These are phyloP conservation scores for Drosophila ezoana DNA, from an alignment of 2,888 invertebrate species.

Conservation along the genomic window DNA sequence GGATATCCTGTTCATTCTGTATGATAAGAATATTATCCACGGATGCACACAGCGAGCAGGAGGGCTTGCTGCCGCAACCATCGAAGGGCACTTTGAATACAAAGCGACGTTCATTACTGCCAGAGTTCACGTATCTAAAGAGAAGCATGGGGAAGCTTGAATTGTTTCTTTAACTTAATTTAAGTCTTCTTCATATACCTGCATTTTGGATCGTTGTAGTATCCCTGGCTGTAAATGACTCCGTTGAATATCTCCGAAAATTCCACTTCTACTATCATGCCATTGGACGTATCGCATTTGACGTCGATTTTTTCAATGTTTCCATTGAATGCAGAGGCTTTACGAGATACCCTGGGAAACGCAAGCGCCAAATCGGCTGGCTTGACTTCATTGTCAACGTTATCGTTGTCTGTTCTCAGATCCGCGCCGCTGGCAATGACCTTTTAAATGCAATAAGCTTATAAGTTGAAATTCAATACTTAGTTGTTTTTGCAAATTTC, in stretches of 20 bases:
- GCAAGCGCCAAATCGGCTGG: conserved; percentile 40
- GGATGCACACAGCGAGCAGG: conserved; percentile 87
- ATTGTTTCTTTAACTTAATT: background rate
- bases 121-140: conserved; percentile 87
- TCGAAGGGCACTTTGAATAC: conserved; percentile 88
- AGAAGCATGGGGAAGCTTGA: background rate
- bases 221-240: conserved; percentile 90
- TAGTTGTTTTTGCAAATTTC: conserved; percentile 14
- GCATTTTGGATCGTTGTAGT: conserved; percentile 88
- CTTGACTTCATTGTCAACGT: conserved; percentile 42
- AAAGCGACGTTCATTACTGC: conserved; percentile 87
- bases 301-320: conserved; percentile 88
- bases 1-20: conserved; percentile 89
- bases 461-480: conserved; percentile 26
- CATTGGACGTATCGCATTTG: conserved; percentile 86
- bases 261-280: conserved; percentile 88
- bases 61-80: conserved; percentile 88
- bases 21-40: conserved; percentile 89
- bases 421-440: conserved; percentile 52
- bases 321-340: conserved; percentile 57
- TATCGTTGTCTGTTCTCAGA: conserved; percentile 25
- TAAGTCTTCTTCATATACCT: conserved; percentile 66
- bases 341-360: conserved; percentile 47
- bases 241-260: conserved; percentile 89
- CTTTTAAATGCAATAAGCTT: conserved; percentile 33